phyloP scores from a whole-genome alignment of 2,797 vertebrate species.

The Bradypodion ventrale region DNA sequence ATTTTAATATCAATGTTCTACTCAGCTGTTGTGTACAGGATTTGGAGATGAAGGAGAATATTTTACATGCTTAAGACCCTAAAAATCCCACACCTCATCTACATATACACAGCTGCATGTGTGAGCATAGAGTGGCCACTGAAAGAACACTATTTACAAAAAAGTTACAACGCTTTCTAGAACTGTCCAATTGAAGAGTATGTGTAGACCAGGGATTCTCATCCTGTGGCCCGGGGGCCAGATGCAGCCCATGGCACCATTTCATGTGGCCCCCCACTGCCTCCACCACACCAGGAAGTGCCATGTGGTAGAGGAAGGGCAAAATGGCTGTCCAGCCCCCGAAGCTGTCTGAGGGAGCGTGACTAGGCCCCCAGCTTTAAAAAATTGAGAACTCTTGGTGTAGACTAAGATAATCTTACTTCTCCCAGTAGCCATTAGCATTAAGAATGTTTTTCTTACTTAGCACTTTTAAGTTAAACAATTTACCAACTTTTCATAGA shows the following conservation, averaged over 20 bases:
- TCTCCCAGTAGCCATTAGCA: not conserved
- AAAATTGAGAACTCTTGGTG: too few species aligned
- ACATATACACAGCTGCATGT: not conserved
- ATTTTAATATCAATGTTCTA: not conserved
- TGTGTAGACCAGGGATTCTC: not conserved
- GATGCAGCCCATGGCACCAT: too few species aligned
- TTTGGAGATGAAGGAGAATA: not conserved
- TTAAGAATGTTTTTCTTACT: not conserved
- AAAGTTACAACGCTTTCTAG: not conserved
- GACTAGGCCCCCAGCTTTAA: too few species aligned
- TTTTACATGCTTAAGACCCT: too few species aligned
- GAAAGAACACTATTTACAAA: not conserved
- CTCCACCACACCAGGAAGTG: too few species aligned
- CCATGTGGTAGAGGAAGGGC: too few species aligned
- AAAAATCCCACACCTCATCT: not conserved
- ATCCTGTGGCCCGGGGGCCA: too few species aligned
- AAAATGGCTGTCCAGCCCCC: too few species aligned
- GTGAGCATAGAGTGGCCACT: not conserved
- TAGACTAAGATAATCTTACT: not conserved
- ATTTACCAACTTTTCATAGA: not conserved
- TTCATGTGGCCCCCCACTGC: too few species aligned
- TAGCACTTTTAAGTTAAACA: slow-evolving; percentile 2
- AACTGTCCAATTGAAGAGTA: not conserved
- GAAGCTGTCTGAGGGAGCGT: too few species aligned
- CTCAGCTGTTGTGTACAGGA: not conserved